Evolutionary conservation across 2,888 invertebrate genomes (phyloP).

Genomic region (Lumbricus terrestris): DNA sequence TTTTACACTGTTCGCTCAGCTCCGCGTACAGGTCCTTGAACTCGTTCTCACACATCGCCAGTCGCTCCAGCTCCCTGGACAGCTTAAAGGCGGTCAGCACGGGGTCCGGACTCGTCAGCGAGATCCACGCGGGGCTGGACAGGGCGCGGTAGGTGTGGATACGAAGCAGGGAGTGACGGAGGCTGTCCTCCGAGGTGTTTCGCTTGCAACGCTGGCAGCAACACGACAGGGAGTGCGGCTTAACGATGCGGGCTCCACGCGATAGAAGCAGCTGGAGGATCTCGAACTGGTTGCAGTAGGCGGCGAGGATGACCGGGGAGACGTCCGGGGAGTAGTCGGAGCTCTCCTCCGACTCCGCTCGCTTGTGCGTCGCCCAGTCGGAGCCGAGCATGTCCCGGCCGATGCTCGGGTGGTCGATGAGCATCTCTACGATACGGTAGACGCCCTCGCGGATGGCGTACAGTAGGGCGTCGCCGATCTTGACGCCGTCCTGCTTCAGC

Average conservation of each 20-base stretch:
- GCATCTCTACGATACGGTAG: constrained; percentile 63
- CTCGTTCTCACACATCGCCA: constrained; percentile 59
- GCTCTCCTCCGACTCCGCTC: constrained; percentile 56
- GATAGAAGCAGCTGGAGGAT: constrained; percentile 63
- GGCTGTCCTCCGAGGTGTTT: constrained; percentile 60
- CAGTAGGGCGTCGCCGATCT: constrained; percentile 63
- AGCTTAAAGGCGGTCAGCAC: constrained; percentile 63
- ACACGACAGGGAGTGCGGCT: constrained; percentile 61
- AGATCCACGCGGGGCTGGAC: constrained; percentile 65
- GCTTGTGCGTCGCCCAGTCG: constrained; percentile 61
- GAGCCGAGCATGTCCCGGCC: constrained; percentile 62
- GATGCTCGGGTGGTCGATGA: constrained; percentile 63
- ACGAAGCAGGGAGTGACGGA: constrained; percentile 63
- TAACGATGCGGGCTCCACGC: constrained; percentile 60
- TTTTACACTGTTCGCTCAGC: constrained; percentile 63
- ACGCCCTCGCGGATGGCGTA: constrained; percentile 62
- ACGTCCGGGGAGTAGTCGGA: constrained; percentile 64
- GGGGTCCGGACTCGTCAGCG: constrained; percentile 64
- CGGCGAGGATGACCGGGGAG: constrained; percentile 62
- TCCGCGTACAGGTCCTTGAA: constrained; percentile 57
- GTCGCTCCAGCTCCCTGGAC: constrained; percentile 63
- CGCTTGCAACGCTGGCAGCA: constrained; percentile 60
- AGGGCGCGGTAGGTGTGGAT: constrained; percentile 64
- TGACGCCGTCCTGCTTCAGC: constrained; percentile 61
- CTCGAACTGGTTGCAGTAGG: constrained; percentile 65